Conservation (phyloP, 37 sponge, comb jelly and placozoan species). For the Dysidea cf. avara region DNA sequence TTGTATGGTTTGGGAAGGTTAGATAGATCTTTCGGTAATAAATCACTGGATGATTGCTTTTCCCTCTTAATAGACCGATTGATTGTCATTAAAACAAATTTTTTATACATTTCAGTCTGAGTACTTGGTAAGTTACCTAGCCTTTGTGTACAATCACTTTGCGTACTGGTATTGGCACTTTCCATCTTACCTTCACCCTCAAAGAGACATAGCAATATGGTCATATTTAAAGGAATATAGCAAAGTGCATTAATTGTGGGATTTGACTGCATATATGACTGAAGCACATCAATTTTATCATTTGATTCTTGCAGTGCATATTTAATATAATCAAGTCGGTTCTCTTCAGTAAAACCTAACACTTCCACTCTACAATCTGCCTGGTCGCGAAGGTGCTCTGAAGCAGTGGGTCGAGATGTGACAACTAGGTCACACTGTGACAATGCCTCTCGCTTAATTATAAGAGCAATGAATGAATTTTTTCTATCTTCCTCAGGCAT, state of each 20-base stretch:
- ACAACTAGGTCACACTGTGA: conserved; percentile 2
- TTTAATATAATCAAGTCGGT: conserved; percentile 17
- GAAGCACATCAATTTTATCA: not conserved
- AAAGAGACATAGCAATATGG: conserved; percentile 33
- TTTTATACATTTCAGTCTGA: conserved; percentile 30
- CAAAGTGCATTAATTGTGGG: too few relatives aligned
- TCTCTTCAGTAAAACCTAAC: conserved; percentile 30
- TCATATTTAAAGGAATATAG: conserved; percentile 28
- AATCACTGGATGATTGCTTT: too few relatives aligned
- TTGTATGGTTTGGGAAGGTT: too few relatives aligned
- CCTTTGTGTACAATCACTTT: too few relatives aligned
- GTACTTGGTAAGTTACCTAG: conserved; percentile 23
- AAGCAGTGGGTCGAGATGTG: conserved; percentile 20
- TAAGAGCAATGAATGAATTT: conserved; percentile 2
- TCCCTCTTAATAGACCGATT: conserved; percentile 2
- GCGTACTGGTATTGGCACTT: too few relatives aligned
- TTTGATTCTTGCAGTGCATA: not conserved
- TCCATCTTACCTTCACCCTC: not conserved
- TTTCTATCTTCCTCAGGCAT: too few relatives aligned
- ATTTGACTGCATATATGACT: conserved; percentile 3
- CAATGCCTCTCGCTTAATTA: conserved; percentile 1
- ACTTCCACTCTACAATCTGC: conserved; percentile 10
- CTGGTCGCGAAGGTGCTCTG: not conserved
- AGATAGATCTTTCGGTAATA: too few relatives aligned
- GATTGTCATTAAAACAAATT: conserved; percentile 16